These are phyloP conservation scores for Neodiprion pinetum DNA, from an alignment of 1,140 invertebrate genomes.

Conservation along the genomic window DNA sequence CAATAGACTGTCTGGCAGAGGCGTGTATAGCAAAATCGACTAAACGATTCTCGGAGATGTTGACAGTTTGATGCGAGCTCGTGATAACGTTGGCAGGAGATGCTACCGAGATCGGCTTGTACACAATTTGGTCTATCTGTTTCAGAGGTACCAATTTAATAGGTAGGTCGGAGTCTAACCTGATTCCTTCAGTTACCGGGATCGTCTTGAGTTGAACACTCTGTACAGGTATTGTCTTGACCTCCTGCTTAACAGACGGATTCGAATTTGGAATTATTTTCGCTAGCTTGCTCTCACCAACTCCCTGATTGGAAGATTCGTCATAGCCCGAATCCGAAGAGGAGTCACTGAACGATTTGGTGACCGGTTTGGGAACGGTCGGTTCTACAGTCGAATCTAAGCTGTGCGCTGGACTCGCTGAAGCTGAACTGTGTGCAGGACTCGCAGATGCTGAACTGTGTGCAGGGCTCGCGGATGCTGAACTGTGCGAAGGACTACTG, in stretches of 20 bases:
- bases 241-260: constrained; percentile 25
- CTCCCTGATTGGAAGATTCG: constrained; percentile 67
- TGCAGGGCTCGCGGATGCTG: constrained; percentile 48
- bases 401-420: constrained; percentile 52
- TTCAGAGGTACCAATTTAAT: constrained; percentile 49
- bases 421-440: constrained; percentile 52
- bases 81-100: constrained; percentile 38
- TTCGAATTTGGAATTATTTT: constrained; percentile 42
- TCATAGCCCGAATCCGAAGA: constrained; percentile 72
- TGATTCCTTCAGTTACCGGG: constrained; percentile 43
- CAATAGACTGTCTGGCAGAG: constrained; percentile 53
- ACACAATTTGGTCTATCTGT: constrained; percentile 44
- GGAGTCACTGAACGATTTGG: constrained; percentile 65
- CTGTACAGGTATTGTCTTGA: constrained; percentile 38
- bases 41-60: constrained; percentile 46
- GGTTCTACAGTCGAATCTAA: constrained; percentile 47
- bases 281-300: constrained; percentile 46
- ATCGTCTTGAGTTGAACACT: constrained; percentile 42
- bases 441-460: constrained; percentile 54
- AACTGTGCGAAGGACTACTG: constrained; percentile 49
- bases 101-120: constrained; percentile 47
- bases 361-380: constrained; percentile 40
- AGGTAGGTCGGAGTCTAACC: constrained; percentile 44
- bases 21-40: constrained; percentile 57
- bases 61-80: constrained; percentile 32